phyloP scores from a whole-genome alignment of 2,888 invertebrate species.

The Catocala sponsa region DNA sequence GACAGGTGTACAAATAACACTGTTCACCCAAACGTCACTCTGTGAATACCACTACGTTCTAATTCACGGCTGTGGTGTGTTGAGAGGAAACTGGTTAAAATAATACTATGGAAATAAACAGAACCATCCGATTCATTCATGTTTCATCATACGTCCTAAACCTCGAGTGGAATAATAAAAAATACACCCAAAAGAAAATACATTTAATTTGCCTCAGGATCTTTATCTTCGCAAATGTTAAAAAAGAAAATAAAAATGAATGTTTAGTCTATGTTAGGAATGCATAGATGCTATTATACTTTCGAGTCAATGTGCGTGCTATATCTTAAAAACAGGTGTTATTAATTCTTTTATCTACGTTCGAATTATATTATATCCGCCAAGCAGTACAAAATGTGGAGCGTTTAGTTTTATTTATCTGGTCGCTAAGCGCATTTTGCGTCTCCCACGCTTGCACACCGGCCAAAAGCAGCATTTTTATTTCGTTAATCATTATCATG shows the following conservation, averaged over 20 bases:
- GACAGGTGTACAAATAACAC: conserved; percentile 46
- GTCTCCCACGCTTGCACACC: conserved; percentile 69
- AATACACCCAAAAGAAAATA: background rate
- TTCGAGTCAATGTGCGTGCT: conserved; percentile 8
- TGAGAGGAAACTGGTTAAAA: conserved; percentile 23
- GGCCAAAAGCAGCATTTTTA: conserved; percentile 63
- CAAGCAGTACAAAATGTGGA: conserved; percentile 61
- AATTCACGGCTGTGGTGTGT: conserved; percentile 30
- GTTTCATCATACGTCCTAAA: background rate
- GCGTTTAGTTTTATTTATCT: conserved; percentile 70
- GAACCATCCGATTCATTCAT: background rate
- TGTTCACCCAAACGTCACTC: conserved; percentile 26
- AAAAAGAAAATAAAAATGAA: background rate
- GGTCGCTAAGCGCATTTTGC: conserved; percentile 71
- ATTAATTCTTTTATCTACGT: conserved; percentile 59
- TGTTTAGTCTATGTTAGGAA: background rate
- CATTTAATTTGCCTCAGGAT: background rate
- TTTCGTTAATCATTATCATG: conserved; percentile 50
- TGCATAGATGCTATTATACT: conserved; percentile 23
- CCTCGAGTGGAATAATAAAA: background rate
- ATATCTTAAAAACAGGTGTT: conserved; percentile 39
- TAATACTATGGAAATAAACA: background rate
- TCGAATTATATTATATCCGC: conserved; percentile 59
- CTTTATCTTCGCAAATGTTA: background rate
- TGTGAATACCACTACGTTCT: conserved; percentile 28